phyloP scores from a whole-genome alignment of 1,140 invertebrate species.

The Cotesia chilonis region DNA sequence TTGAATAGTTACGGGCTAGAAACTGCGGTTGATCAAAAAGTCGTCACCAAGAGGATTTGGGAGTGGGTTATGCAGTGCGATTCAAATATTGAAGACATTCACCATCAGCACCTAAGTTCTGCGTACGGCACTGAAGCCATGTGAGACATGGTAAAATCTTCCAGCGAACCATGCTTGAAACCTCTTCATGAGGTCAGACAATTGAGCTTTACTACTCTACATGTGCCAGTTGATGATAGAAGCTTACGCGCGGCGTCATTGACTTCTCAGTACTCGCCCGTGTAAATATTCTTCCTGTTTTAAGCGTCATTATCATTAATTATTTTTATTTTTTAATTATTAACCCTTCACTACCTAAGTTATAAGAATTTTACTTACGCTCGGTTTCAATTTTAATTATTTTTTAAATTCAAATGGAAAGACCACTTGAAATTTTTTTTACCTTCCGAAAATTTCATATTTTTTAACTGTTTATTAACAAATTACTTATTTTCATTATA shows the following conservation, averaged over 20 bases:
- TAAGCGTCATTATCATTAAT: not conserved
- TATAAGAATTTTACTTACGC: too few species aligned
- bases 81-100: conserved; percentile 57
- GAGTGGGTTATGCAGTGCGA: conserved; percentile 76
- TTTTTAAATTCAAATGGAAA: too few species aligned
- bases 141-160: conserved; percentile 56
- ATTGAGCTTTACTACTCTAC: conserved; percentile 29
- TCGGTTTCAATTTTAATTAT: too few species aligned
- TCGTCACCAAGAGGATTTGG: conserved; percentile 73
- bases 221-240: conserved; percentile 18
- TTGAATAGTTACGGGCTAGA: conserved; percentile 76
- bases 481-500: too few species aligned
- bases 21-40: conserved; percentile 72
- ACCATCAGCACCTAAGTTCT: conserved; percentile 40
- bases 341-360: too few species aligned
- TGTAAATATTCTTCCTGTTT: not conserved
- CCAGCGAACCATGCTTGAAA: conserved; percentile 57
- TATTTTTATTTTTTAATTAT: too few species aligned
- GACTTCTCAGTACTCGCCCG: conserved; percentile 16
- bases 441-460: too few species aligned
- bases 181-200: conserved; percentile 18
- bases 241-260: conserved; percentile 11
- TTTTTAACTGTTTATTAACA: too few species aligned
- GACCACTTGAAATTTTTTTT: too few species aligned
- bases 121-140: conserved; percentile 51